Conservation (phyloP, 1,140 invertebrate species). For the Diabrotica undecimpunctata region DNA sequence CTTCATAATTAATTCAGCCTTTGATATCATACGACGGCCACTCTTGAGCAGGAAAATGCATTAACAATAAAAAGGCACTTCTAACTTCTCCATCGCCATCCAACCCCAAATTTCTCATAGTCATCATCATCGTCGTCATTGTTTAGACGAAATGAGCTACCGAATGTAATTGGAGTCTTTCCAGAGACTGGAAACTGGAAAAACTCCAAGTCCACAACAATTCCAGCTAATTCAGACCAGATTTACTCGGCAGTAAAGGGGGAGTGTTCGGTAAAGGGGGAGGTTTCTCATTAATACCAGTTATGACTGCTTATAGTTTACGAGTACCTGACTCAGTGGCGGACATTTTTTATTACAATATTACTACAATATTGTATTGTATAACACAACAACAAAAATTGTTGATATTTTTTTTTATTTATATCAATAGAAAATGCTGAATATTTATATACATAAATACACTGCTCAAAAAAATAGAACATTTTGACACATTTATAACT, state of each 20-base stretch:
- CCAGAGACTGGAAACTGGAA: not conserved
- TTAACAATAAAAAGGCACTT: constrained; percentile 1
- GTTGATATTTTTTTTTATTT: no score
- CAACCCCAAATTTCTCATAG: constrained; percentile 2
- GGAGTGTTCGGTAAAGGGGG: not conserved
- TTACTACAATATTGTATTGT: no score
- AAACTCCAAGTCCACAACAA: not conserved
- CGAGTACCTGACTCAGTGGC: not conserved
- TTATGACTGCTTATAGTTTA: constrained; percentile 3
- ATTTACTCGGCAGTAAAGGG: not conserved
- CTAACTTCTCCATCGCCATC: not conserved
- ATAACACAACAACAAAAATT: no score
- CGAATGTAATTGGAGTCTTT: constrained; percentile 2
- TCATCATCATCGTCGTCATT: constrained; percentile 2
- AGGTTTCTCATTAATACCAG: not conserved
- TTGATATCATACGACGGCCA: not conserved
- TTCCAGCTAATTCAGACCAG: constrained; percentile 1
- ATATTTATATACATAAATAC: no score
- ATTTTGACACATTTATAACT: no score
- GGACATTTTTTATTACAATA: not conserved
- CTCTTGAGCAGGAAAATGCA: not conserved
- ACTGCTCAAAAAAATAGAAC: no score
- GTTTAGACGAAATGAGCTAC: constrained; percentile 2
- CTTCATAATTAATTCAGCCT: constrained; percentile 2
- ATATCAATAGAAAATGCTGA: no score